Evolutionary conservation across 2,797 vertebrate genomes (phyloP), one percentile per base, ranked within the genome.

Genomic region (Crenuchus spilurus): DNA sequence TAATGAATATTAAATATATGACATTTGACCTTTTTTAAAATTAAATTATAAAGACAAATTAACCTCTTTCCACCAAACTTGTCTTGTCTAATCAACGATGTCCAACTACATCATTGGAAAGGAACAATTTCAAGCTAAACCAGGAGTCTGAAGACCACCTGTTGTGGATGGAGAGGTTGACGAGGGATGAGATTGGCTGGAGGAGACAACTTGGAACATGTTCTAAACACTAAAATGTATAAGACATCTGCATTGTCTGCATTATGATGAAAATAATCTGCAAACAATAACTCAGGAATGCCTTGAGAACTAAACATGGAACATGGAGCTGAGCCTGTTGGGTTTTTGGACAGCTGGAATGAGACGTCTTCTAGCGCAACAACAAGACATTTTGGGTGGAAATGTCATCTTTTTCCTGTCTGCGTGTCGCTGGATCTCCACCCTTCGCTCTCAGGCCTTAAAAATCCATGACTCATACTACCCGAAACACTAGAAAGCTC

Each of bases 401-500:
- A 64, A 72, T 31, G 39, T 54, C 46, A 18, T 55, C 18, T 54
- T 55, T 33, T 54, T 67, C 35, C 66, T 54, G 76, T 60, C 55
- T 48, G 67, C 66, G 49, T 37, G 30, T 74, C 51, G 51, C 37
- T 66, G 39, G 44, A 54, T 42, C 63, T 72, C 76, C 72, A 75
- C 67, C 72, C 72, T 68, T 60, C 26, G 31, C 10, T 64, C 61
- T 72, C 75, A 75, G 37, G 28, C 26, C 57, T 74, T 67, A 77
- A 72, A 72, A 72, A 80, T 80, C 66, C 55, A 61, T 75, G 74
- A 75, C 79, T 75, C 76, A 76, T 58, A 26, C 44, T 68, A 33
- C 48, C 39, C 51, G 3, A 20, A 48, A 20, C 5, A 46, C 1
- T 5, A 18, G 2, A 22, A 20, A 28, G 18, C 20, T 26, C 52